Evolutionary conservation across 2,113 vertebrate genomes (phyloP), one percentile per base, ranked within the genome.

Genomic region (Ceuthmochares aereus): DNA sequence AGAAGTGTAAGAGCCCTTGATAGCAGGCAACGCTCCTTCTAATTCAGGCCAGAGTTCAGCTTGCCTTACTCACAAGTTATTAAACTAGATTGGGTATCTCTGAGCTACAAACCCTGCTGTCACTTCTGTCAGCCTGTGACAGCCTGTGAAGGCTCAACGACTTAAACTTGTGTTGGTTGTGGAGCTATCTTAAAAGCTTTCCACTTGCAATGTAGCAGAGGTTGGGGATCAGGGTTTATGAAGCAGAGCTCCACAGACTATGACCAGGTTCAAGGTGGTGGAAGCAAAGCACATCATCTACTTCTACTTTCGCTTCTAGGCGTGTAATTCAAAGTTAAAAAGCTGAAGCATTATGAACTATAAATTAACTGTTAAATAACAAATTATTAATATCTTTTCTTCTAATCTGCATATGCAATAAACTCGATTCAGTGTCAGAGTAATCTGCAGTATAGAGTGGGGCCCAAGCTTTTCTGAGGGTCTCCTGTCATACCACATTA

Each of bases 151-250:
- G 47, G 47, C 34, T 67, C 68, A 63, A 11, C 0, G 2, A 84
- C 21, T 55, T 51, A 17, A 78, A n/a, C 40, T 40, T 5, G 20
- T 26, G 2, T 22, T 40, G 27, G 17, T 55, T 2, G 0, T 55
- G 30, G 30, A 80, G 37, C 6, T 63, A 7, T 30, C 40, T 14
- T 30, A 42, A 72, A 72, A 19, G 42, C 21, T 54, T 86, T 58
- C 7, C 9, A 15, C 18, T n/a, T 27, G 8, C 32, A 64, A 6
- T 10, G 19, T 4, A 63, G 7, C 7, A 59, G 12, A 63, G 42
- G 3, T 6, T 30, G n/a, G 13, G 25, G 29, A 63, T 2, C 20
- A 0, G 0, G 23, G 17, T 10, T 64, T 43, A 40, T 51, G 37
- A 17, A 74, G 32, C 15, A 40, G 30, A 76, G 13, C 19, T 73